A percentile compares a stretch with the other conserved stretches of the same genome.
phyloP scores from a whole-genome alignment of 2,888 invertebrate genomes.

The Drosophila anomalata region DNA sequence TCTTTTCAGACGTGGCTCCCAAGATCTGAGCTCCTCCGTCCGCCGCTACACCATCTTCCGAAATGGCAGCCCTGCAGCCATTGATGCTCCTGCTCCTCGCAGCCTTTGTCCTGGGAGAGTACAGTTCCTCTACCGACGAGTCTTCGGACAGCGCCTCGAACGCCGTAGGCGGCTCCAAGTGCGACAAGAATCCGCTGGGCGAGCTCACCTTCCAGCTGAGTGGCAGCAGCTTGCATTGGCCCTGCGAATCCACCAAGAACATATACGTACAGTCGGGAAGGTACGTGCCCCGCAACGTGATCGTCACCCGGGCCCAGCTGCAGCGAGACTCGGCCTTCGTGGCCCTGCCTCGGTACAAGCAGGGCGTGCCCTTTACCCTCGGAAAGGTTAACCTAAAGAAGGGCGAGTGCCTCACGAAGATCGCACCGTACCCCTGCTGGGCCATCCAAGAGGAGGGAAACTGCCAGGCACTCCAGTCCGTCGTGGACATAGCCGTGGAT shows the following conservation, averaged over 20 bases:
- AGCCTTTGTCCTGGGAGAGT: constrained; percentile 12
- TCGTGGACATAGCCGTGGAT: constrained; percentile 87
- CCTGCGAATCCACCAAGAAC: constrained; percentile 86
- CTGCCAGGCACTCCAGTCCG: constrained; percentile 89
- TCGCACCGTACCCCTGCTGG: constrained; percentile 88
- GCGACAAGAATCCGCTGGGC: constrained; percentile 69
- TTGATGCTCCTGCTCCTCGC: constrained; percentile 18
- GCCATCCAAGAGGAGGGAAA: constrained; percentile 89
- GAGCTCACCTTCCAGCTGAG: constrained; percentile 82
- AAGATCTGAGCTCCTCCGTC: not conserved
- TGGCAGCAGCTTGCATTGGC: constrained; percentile 85
- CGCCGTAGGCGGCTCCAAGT: constrained; percentile 55
- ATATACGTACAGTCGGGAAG: constrained; percentile 86
- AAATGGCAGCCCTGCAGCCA: constrained; percentile 36
- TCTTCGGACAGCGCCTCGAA: constrained; percentile 34
- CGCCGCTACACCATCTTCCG: not conserved
- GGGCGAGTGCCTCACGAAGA: constrained; percentile 84
- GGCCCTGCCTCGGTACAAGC: constrained; percentile 86
- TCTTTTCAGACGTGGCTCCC: constrained; percentile 27
- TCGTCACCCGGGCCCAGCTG: constrained; percentile 87
- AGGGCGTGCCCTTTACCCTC: constrained; percentile 87
- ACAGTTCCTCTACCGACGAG: constrained; percentile 38
- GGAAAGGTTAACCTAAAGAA: constrained; percentile 85
- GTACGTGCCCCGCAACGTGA: constrained; percentile 86
- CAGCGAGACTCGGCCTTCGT: constrained; percentile 86